Evolutionary conservation across 2,797 vertebrate species (phyloP), one percentile per base, ranked within the genome.

Genomic region (Meriones psammophilus): DNA sequence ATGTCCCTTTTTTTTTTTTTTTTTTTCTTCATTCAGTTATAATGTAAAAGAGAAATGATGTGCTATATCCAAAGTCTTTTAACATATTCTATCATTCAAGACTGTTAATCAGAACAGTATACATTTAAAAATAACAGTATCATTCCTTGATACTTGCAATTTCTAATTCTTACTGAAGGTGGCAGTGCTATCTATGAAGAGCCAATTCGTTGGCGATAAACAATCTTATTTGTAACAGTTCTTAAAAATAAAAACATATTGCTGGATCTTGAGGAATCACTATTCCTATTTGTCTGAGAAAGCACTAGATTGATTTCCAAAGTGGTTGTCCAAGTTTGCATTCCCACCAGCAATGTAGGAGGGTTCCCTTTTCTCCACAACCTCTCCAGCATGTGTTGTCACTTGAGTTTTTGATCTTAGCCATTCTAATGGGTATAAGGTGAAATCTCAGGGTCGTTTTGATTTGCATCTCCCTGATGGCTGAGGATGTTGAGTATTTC

Each of bases 141-240:
- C 93, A 36, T 64, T 66, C 85, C 77, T 95, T 92, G 30, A 66
- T 69, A 80, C 79, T 80, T 95, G 96, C 69, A 97, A 60, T 96
- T 94, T 80, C 66, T 54, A 83, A 22, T 33, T 91, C 89, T 95
- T 92, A 78, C 94, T 95, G 91, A 94, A 79, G 83, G 89, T 96
- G 96, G 96, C 96, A 94, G 78, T 92, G 88, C 88, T 83, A 77
- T 94, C 93, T 46, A 76, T n/a, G 69, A 33, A 88, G 8, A 81
- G 1, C 0, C 46, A 62, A 36, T 17, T 26, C 50, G 60, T 89
- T 9, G 18, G 17, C 39, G 54, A 60, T 39, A 74, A 62, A 56
- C 18, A 73, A 24, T 42, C 4, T 56, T 56, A 56, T 56, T 36
- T 87, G 33, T 73, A 39, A 58, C 8, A 56, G 9, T 84, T 66